A percentile compares a stretch with the other conserved stretches of the same genome.
phyloP scores from a whole-genome alignment of 2,888 invertebrate genomes.

The Brachyptera risi region DNA sequence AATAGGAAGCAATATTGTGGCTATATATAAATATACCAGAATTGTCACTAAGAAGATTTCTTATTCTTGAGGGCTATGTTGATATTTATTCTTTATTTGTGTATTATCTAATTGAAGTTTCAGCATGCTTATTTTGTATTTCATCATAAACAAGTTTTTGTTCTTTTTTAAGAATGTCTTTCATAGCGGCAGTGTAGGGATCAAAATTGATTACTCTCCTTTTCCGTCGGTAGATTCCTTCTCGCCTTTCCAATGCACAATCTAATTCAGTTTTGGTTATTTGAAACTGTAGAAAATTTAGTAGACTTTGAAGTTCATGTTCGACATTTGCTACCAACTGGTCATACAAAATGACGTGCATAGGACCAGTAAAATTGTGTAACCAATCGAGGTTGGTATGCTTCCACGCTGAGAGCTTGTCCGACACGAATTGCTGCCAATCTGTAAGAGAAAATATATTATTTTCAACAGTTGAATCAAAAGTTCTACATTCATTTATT shows the following conservation, averaged over 20 bases:
- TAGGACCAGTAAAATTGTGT: slow-evolving; percentile 60
- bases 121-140: slow-evolving; percentile 38
- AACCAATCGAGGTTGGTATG: slow-evolving; percentile 67
- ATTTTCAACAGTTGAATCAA: too few species aligned
- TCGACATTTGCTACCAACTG: slow-evolving; percentile 54
- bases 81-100: too few species aligned
- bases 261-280: slow-evolving; percentile 37
- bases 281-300: slow-evolving; percentile 56
- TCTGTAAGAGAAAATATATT: slow-evolving; percentile 47
- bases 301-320: slow-evolving; percentile 55
- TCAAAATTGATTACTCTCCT: slow-evolving; percentile 63
- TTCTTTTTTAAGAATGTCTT: slow-evolving; percentile 47
- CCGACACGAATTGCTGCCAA: slow-evolving; percentile 67
- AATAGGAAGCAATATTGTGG: slow-evolving; percentile 16
- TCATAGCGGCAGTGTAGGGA: slow-evolving; percentile 64
- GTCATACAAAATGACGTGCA: slow-evolving; percentile 69
- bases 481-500: too few species aligned
- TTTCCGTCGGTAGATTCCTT: slow-evolving; percentile 69
- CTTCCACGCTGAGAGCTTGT: slow-evolving; percentile 64
- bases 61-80: too few species aligned
- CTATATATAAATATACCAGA: neutral
- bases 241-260: slow-evolving; percentile 58
- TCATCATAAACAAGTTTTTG: slow-evolving; percentile 51
- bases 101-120: neutral
- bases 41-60: neutral